A percentile compares a stretch with the other conserved stretches of the same genome.
These are phyloP conservation scores for Geococcyx californianus DNA, from an alignment of 2,113 vertebrate species.

Conservation along the genomic window DNA sequence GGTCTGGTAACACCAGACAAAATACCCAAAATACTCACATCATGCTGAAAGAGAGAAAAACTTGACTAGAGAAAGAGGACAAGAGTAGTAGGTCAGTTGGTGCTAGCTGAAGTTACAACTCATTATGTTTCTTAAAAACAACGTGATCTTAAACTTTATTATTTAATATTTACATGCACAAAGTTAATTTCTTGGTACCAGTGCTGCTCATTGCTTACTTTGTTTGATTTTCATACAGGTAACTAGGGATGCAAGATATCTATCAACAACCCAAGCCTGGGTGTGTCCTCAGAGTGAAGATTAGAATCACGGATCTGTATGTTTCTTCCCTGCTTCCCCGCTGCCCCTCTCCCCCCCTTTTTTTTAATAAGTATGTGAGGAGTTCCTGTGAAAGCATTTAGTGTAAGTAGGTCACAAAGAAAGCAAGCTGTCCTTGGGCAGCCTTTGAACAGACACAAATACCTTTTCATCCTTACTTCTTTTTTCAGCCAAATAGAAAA, in stretches of 20 bases:
- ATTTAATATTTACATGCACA: neutral
- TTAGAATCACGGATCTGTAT: constrained; percentile 8
- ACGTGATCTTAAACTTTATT: neutral
- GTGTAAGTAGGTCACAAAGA: constrained; percentile 67
- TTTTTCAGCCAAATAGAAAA: constrained; percentile 29
- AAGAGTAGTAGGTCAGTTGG: neutral
- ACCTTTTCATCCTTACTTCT: neutral
- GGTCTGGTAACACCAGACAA: neutral
- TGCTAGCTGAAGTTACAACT: neutral
- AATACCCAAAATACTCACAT: neutral
- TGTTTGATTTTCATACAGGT: constrained; percentile 30
- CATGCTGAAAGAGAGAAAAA: neutral
- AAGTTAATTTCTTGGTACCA: neutral
- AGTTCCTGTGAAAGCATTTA: constrained; percentile 38
- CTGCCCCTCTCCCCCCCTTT: rapidly evolving
- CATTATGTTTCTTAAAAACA: neutral
- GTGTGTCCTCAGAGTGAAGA: constrained; percentile 34
- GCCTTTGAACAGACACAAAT: constrained; percentile 52
- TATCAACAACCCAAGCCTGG: constrained; percentile 13
- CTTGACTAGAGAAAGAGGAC: neutral
- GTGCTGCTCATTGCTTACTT: neutral
- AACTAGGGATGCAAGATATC: neutral
- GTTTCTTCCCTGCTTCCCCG: neutral
- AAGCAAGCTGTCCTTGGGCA: constrained; percentile 55
- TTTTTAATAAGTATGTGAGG: constrained; percentile 14